phyloP scores from a whole-genome alignment of 2,888 invertebrate species.

The Cybosia mesomella region DNA sequence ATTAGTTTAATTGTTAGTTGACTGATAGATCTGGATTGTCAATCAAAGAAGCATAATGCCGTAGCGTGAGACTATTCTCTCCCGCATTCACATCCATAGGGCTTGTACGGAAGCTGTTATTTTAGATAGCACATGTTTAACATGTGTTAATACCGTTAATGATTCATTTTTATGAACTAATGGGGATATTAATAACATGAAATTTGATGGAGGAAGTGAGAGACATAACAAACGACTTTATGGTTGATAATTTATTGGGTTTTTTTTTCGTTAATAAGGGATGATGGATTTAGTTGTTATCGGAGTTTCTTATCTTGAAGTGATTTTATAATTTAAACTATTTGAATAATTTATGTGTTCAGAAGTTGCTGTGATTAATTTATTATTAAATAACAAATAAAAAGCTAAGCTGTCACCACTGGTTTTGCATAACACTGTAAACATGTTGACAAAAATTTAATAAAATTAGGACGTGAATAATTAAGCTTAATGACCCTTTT shows the following conservation, averaged over 20 bases:
- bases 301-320: background rate
- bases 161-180: constrained; percentile 39
- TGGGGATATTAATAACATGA: constrained; percentile 27
- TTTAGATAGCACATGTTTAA: constrained; percentile 39
- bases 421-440: background rate
- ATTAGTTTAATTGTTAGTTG: too few species aligned
- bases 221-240: constrained; percentile 28
- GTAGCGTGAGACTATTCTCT: constrained; percentile 33
- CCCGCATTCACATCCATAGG: constrained; percentile 30
- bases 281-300: background rate
- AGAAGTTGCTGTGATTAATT: background rate
- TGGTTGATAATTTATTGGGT: constrained; percentile 31
- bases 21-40: constrained; percentile 61
- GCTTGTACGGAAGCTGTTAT: constrained; percentile 41
- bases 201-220: constrained; percentile 23
- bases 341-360: background rate
- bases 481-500: background rate
- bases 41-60: constrained; percentile 60
- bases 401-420: background rate
- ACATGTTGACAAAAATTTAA: background rate
- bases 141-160: constrained; percentile 43
- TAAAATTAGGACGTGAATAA: background rate
- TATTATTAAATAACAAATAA: background rate
- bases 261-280: constrained; percentile 23
- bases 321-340: background rate